phyloP scores from a whole-genome alignment of 2,113 vertebrate species.

The Pholis gunnellus region DNA sequence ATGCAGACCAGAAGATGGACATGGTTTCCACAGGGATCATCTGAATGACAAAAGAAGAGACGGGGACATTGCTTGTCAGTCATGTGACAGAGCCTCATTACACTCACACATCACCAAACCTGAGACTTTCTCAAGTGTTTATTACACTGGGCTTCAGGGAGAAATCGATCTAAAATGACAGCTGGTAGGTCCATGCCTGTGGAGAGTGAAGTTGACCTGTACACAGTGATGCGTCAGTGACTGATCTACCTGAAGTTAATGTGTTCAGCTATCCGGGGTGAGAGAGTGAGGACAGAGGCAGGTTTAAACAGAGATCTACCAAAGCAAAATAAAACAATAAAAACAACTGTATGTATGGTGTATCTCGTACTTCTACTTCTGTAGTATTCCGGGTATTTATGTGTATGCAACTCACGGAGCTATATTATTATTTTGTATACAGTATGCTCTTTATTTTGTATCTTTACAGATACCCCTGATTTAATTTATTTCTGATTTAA shows the following conservation, averaged over 20 bases:
- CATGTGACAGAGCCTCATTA: conserved; percentile 78
- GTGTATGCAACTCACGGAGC: not conserved
- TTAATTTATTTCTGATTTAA: not conserved
- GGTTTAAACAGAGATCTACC: not conserved
- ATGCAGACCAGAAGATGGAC: conserved; percentile 33
- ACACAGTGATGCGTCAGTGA: conserved; percentile 35
- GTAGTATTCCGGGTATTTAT: not conserved
- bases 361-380: not conserved
- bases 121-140: conserved; percentile 75
- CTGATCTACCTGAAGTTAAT: conserved; percentile 54
- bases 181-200: conserved; percentile 67
- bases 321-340: not conserved
- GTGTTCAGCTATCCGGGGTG: conserved; percentile 38
- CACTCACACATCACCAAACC: conserved; percentile 68
- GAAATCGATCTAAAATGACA: conserved; percentile 81
- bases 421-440: not conserved
- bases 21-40: conserved; percentile 38
- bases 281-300: not conserved
- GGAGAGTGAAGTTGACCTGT: conserved; percentile 61
- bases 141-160: conserved; percentile 73
- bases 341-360: not conserved
- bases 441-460: not conserved
- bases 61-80: conserved; percentile 71
- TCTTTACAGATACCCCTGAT: not conserved
- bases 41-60: conserved; percentile 50